These are phyloP conservation scores for Ailurus styani DNA, from an alignment of 2,113 vertebrate genomes.

Conservation along the genomic window DNA sequence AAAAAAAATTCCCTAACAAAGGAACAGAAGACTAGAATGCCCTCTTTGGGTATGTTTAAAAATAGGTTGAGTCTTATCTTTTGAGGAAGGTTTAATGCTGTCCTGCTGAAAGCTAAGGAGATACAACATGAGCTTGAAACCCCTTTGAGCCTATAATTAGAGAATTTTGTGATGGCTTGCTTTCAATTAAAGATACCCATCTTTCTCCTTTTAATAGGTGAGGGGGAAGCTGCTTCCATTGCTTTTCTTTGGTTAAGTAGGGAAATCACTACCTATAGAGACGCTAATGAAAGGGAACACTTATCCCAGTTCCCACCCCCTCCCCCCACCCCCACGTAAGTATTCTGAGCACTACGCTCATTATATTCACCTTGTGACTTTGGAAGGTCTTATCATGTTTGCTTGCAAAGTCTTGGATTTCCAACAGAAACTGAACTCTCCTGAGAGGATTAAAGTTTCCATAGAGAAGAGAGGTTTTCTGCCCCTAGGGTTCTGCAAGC, in stretches of 20 bases:
- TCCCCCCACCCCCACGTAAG: too few species aligned
- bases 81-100: slow-evolving; percentile 41
- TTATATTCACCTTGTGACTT: neutral
- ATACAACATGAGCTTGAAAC: slow-evolving; percentile 13
- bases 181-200: slow-evolving; percentile 29
- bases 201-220: slow-evolving; percentile 36
- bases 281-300: neutral
- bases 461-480: neutral
- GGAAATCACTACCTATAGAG: slow-evolving; percentile 7
- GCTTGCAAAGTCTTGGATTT: slow-evolving; percentile 33
- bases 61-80: slow-evolving; percentile 46
- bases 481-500: neutral
- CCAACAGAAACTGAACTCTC: slow-evolving; percentile 3
- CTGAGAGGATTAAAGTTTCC: neutral
- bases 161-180: slow-evolving; percentile 15
- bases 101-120: slow-evolving; percentile 21
- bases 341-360: neutral
- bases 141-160: slow-evolving; percentile 28
- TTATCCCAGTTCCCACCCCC: neutral
- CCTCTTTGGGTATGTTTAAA: slow-evolving; percentile 11
- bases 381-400: neutral
- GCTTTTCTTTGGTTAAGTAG: slow-evolving; percentile 18
- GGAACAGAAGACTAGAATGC: neutral
- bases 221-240: neutral
- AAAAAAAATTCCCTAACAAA: neutral